Percentiles rank a stretch among this genome's conserved stretches.
Conservation (phyloP, 2,888 invertebrate genomes). For the Drosophila yooni region DNA sequence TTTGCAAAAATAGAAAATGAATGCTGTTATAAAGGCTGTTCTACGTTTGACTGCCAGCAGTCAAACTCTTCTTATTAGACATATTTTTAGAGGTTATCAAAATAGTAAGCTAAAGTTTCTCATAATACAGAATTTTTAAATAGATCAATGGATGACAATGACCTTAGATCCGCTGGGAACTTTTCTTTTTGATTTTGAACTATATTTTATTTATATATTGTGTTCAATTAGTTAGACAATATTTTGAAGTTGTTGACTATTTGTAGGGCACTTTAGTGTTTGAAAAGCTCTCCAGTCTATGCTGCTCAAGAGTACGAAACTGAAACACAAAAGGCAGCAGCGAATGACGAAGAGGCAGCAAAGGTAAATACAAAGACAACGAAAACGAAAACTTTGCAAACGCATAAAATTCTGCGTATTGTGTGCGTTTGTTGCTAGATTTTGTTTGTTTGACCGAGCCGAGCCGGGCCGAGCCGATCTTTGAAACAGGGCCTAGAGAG, state of each 20-base stretch:
- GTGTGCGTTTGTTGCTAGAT: slow-evolving; percentile 16
- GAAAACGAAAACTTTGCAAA: slow-evolving; percentile 73
- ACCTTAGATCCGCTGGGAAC: background rate
- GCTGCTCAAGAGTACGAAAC: slow-evolving; percentile 46
- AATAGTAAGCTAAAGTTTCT: background rate
- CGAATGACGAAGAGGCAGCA: slow-evolving; percentile 25
- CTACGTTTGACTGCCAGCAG: background rate
- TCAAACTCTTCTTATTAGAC: background rate
- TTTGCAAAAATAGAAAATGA: background rate
- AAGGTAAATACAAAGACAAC: slow-evolving; percentile 6
- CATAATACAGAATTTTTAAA: background rate
- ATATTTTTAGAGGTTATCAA: background rate
- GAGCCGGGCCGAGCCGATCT: slow-evolving; percentile 33
- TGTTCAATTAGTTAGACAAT: slow-evolving; percentile 25
- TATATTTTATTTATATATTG: slow-evolving; percentile 4
- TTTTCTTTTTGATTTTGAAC: background rate
- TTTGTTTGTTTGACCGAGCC: slow-evolving; percentile 57
- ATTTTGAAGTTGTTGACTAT: slow-evolving; percentile 9
- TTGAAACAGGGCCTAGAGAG: slow-evolving; percentile 47
- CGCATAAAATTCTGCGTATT: slow-evolving; percentile 76
- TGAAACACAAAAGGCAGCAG: slow-evolving; percentile 52
- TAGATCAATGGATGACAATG: background rate
- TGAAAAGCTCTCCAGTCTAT: slow-evolving; percentile 35
- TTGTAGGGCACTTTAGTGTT: slow-evolving; percentile 46
- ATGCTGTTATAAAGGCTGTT: background rate